These are phyloP conservation scores for Anguilla japonica DNA, from an alignment of 2,113 vertebrate species.

Conservation along the genomic window DNA sequence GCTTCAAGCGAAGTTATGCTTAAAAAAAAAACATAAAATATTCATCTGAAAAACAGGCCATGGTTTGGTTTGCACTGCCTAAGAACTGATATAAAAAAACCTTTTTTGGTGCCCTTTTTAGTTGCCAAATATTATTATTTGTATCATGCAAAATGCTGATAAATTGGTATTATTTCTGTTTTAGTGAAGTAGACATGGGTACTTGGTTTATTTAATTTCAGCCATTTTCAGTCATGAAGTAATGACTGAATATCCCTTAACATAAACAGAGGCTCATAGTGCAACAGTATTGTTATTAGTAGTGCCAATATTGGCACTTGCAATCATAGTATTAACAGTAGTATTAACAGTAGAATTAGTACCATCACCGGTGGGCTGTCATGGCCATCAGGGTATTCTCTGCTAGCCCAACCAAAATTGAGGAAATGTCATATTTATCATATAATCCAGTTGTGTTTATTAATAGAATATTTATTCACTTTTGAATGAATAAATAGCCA, in stretches of 20 bases:
- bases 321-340: neutral
- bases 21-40: neutral
- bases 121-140: neutral
- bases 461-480: no score
- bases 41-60: conserved; percentile 4
- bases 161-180: neutral
- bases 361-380: neutral
- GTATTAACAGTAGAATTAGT: neutral
- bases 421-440: no score
- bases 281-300: neutral
- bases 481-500: no score
- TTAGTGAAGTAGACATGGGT: neutral
- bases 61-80: neutral
- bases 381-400: no score
- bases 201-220: neutral
- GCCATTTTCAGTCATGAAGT: neutral
- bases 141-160: neutral
- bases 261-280: neutral
- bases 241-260: neutral
- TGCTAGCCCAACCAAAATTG: no score
- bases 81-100: neutral
- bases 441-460: no score
- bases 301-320: neutral
- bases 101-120: neutral
- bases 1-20: conserved; percentile 18